Evolutionary conservation across 2,113 vertebrate species (phyloP).

Genomic region (Syngnathus typhle): DNA sequence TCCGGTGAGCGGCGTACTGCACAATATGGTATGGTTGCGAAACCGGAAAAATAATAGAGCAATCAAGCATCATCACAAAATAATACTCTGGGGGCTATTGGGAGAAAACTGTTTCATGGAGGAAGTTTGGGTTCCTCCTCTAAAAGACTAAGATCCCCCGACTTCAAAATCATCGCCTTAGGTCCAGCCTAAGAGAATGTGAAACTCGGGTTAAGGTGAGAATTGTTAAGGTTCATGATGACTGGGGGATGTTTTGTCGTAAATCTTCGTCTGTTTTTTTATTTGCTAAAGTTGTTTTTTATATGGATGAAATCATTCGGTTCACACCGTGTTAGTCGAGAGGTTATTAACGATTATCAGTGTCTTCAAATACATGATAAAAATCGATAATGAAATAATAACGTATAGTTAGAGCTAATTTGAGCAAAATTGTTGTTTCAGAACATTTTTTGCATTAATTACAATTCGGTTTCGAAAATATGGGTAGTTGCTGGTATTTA

Average conservation of each 20-base stretch:
- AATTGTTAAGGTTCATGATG: neutral
- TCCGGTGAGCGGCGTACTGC: conserved; percentile 52
- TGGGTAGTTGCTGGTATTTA: neutral
- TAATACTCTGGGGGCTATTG: neutral
- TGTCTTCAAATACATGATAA: neutral
- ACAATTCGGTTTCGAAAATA: neutral
- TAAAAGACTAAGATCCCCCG: too few relatives aligned
- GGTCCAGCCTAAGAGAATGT: neutral
- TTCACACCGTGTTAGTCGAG: too few relatives aligned
- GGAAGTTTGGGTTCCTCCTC: neutral
- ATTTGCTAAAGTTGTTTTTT: too few relatives aligned
- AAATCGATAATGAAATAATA: neutral
- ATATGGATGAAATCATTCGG: too few relatives aligned
- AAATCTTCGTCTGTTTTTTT: neutral
- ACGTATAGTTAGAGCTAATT: neutral
- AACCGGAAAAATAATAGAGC: conserved; percentile 24
- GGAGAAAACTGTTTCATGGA: neutral
- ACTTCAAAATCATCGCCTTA: neutral
- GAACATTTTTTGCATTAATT: neutral
- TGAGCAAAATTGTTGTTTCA: too few relatives aligned
- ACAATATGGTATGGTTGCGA: conserved; percentile 48
- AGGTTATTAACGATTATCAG: neutral
- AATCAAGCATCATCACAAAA: neutral
- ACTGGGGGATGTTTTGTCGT: neutral
- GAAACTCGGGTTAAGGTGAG: neutral